A percentile compares a stretch with the other conserved stretches of the same genome.
These are phyloP conservation scores for Adineta ricciae DNA, from an alignment of 2,888 invertebrate species.

Conservation along the genomic window DNA sequence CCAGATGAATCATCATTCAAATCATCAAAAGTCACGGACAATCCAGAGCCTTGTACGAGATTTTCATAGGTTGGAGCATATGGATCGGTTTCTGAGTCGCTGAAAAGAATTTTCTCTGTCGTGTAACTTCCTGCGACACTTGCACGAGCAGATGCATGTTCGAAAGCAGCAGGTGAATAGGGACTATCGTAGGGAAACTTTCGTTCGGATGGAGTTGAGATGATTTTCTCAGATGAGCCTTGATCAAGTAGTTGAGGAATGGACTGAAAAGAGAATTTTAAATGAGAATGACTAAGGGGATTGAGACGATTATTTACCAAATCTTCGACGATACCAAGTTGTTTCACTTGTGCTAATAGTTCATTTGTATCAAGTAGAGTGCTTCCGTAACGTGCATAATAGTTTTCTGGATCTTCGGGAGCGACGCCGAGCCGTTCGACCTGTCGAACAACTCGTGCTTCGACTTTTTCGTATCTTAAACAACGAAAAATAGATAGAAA, in stretches of 20 bases:
- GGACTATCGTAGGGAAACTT: neutral
- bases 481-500: neutral
- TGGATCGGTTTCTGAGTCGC: neutral
- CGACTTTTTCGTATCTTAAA: neutral
- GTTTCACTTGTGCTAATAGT: neutral
- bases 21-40: neutral
- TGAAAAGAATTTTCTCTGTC: neutral
- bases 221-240: neutral
- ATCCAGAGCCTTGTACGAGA: neutral
- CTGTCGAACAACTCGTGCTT: neutral
- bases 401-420: neutral
- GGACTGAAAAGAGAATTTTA: neutral
- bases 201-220: neutral
- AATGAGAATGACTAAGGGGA: neutral
- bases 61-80: neutral
- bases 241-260: neutral
- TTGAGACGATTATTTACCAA: neutral
- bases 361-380: neutral
- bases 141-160: neutral
- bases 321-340: neutral
- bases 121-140: neutral
- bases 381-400: neutral
- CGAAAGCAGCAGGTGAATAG: neutral
- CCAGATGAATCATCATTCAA: neutral
- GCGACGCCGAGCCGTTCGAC: neutral